Base-by-base conservation (phyloP, 1,140 invertebrate species). In the Lepidurus packardi region DNA sequence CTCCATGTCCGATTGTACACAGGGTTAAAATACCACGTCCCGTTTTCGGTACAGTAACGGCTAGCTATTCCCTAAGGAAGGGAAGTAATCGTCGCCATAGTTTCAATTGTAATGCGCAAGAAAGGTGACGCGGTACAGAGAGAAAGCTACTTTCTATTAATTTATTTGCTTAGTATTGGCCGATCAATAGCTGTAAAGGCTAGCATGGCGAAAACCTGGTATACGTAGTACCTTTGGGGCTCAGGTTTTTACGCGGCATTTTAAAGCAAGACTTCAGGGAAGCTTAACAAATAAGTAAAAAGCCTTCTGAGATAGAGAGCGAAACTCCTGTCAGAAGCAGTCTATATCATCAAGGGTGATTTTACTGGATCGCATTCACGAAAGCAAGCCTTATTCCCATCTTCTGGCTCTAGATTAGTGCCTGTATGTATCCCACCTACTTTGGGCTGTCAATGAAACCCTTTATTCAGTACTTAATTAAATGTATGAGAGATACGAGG, bases 1-100 rank as follows among this genome's bases (percentile, higher is more conserved):
- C 82, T 83, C 84, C 84, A 85, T 6, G 84, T 82, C 16, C 75
- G 53, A 74, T 84, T 84, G n/a, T 77, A 74, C 16, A 79, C 25
- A 0, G 75, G 53, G 43, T 82, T 80, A 25, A 79, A 76, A 75
- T 80, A 84, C 84, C 84, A 85, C 1, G 78, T 80, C 0, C 84
- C 84, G 16, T 84, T 80, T 34, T 80, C 78, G 34, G 81, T 79
- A 79, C 84, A 85, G 4, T 78, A 73, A 24, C 82, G 80, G 9
- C 78, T 83, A 9, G 83, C 84, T 73, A 80, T 79, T 11, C 80
- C 84, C 84, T 79, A 13, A 34, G 79, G 77, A 43, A 74, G 43
- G n/a, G 21, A 44, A 42, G 1, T 43, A n/a, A 42, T 8, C 25
- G 16, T 8, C 11, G 42, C 21, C 21, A 16, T 43, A 10, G 16